Conservation (phyloP, 2,888 invertebrate species). For the Perdita meconis region DNA sequence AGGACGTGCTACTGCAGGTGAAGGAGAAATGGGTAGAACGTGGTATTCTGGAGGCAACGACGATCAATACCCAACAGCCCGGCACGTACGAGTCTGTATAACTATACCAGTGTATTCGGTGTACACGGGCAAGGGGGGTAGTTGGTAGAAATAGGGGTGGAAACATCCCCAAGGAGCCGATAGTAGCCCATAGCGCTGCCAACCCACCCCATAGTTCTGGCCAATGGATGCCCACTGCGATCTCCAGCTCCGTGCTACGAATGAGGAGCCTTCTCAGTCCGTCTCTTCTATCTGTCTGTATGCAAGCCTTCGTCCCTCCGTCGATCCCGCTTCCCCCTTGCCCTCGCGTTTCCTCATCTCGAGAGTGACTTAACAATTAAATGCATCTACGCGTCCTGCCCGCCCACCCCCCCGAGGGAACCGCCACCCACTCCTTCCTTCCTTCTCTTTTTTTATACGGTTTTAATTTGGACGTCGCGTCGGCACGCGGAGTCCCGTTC, state of each 20-base stretch:
- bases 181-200: constrained; percentile 79
- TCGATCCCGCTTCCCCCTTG: constrained; percentile 35
- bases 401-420: constrained; percentile 26
- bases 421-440: background rate
- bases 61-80: constrained; percentile 82
- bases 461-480: constrained; percentile 26
- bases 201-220: constrained; percentile 76
- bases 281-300: constrained; percentile 63
- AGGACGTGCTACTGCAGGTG: constrained; percentile 80
- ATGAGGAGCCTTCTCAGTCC: constrained; percentile 67
- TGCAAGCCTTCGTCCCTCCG: constrained; percentile 36
- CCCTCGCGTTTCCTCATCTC: constrained; percentile 48
- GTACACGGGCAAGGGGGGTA: constrained; percentile 77
- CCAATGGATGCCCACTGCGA: constrained; percentile 78
- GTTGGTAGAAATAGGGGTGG: constrained; percentile 81
- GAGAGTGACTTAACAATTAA: constrained; percentile 69
- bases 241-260: constrained; percentile 75
- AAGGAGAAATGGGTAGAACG: constrained; percentile 79
- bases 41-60: constrained; percentile 76
- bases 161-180: constrained; percentile 83
- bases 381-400: constrained; percentile 56
- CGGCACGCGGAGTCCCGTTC: background rate
- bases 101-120: constrained; percentile 79
- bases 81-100: constrained; percentile 76
- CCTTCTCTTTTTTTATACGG: constrained; percentile 9